Evolutionary conservation across 2,797 vertebrate genomes (phyloP).

Genomic region (Onychomys torridus): DNA sequence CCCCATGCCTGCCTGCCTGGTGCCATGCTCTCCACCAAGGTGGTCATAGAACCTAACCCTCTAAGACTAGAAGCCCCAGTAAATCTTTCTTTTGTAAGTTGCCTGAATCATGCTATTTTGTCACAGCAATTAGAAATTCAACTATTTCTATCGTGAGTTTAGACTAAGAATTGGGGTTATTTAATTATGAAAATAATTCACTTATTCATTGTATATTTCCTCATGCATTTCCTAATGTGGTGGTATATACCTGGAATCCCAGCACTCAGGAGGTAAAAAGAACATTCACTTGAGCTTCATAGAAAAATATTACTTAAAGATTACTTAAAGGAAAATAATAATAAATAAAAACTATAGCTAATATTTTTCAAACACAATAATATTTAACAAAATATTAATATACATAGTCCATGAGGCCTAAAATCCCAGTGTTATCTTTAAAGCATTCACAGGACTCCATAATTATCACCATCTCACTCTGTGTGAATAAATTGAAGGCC

Average conservation of each 20-base stretch:
- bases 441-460: neutral
- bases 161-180: neutral
- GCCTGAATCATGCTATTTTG: neutral
- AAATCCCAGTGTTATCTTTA: neutral
- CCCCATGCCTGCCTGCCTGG: neutral
- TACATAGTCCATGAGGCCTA: neutral
- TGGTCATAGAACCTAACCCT: neutral
- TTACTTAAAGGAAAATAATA: neutral
- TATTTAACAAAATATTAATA: slow-evolving; percentile 8
- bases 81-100: neutral
- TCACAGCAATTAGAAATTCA: neutral
- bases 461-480: neutral
- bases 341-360: neutral
- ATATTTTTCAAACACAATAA: neutral
- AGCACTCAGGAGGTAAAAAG: neutral
- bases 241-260: neutral
- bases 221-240: neutral
- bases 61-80: neutral
- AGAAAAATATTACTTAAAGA: neutral
- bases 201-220: slow-evolving; percentile 11
- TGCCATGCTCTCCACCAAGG: neutral
- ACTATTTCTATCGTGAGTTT: neutral
- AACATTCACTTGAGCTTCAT: neutral
- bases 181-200: neutral
- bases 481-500: slow-evolving; percentile 34